Evolutionary conservation across 1,140 invertebrate species (phyloP).

Genomic region (Archivesica marissinica): DNA sequence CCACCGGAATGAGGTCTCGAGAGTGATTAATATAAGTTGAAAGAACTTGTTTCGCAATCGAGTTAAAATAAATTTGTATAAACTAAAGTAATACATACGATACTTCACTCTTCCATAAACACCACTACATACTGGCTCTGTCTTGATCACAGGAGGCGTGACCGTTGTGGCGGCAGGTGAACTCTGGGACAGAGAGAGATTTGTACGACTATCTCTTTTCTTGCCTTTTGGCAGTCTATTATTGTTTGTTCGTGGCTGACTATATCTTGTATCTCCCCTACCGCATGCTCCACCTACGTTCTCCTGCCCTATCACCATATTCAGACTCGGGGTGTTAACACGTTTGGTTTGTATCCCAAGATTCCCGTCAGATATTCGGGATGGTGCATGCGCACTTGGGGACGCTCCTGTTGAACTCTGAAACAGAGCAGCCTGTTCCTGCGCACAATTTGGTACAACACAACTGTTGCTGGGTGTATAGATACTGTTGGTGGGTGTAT

Average conservation of each 20-base stretch:
- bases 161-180: neutral
- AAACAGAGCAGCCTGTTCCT: neutral
- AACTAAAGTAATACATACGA: neutral
- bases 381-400: neutral
- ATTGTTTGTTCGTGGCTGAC: neutral
- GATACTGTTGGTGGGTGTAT: neutral
- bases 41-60: no score
- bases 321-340: neutral
- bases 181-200: neutral
- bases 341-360: neutral
- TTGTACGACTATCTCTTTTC: neutral
- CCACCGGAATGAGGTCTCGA: no score
- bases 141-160: conserved; percentile 3
- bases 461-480: neutral
- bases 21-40: no score
- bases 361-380: neutral
- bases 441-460: neutral
- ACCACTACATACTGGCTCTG: neutral
- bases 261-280: neutral
- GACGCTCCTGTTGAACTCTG: neutral
- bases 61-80: no score
- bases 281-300: neutral
- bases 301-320: neutral
- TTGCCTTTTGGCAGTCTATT: neutral
- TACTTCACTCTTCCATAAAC: conserved; percentile 9